Percentiles rank a stretch among this genome's conserved stretches.
phyloP scores from a whole-genome alignment of 2,797 vertebrate genomes.

The Semaprochilodus insignis region DNA sequence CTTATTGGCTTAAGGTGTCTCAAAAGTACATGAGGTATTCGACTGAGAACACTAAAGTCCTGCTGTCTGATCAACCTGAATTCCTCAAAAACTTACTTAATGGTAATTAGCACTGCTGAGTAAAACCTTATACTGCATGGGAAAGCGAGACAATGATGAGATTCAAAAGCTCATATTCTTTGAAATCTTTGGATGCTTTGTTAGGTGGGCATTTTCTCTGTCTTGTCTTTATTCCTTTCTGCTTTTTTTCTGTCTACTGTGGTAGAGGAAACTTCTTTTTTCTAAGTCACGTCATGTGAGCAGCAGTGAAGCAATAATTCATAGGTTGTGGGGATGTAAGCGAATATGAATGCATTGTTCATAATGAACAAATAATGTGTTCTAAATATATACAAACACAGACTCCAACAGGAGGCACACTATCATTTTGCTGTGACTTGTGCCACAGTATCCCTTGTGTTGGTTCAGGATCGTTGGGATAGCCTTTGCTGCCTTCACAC shows the following conservation, averaged over 20 bases:
- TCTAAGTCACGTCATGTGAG: neutral
- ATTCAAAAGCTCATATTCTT: neutral
- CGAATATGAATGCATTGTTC: too few species aligned
- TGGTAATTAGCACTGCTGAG: neutral
- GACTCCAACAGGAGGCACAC: too few species aligned
- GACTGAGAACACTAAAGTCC: constrained; percentile 8
- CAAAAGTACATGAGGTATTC: neutral
- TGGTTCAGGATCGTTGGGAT: too few species aligned
- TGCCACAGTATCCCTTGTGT: too few species aligned
- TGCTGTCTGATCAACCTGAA: constrained; percentile 3
- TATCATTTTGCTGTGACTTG: too few species aligned
- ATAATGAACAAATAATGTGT: too few species aligned
- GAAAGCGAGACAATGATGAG: neutral
- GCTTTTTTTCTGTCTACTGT: neutral
- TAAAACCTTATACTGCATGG: neutral
- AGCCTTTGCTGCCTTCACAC: too few species aligned
- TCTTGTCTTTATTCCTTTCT: neutral
- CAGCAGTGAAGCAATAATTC: neutral
- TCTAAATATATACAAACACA: too few species aligned
- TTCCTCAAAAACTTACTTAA: neutral
- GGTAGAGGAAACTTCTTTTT: constrained; percentile 6
- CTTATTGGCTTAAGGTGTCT: neutral
- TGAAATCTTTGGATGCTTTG: neutral
- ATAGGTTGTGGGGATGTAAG: neutral
- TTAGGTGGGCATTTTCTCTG: neutral